phyloP scores from a whole-genome alignment of 1,140 invertebrate genomes.

The Bombus superbus region DNA sequence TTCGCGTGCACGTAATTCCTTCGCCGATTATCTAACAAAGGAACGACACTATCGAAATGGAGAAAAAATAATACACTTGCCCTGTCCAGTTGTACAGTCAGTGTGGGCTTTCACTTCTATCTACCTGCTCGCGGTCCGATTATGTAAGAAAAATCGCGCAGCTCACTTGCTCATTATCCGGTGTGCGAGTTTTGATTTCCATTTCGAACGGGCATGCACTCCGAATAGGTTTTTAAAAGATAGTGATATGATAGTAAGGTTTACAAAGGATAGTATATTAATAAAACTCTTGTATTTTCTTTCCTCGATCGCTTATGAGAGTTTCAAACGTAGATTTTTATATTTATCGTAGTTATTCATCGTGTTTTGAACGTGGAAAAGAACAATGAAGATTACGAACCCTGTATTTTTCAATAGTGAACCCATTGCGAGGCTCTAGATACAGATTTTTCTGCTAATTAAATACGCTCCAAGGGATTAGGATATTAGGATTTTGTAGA shows the following conservation, averaged over 20 bases:
- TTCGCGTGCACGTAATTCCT: not conserved
- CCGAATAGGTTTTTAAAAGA: not conserved
- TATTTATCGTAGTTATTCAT: too few relatives aligned
- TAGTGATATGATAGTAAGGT: too few relatives aligned
- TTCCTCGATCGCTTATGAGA: too few relatives aligned
- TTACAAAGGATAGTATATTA: not conserved
- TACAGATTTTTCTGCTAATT: too few relatives aligned
- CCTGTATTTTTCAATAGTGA: not conserved
- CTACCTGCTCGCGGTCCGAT: not conserved
- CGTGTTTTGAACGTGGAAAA: too few relatives aligned
- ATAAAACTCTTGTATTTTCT: too few relatives aligned
- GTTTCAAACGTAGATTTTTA: too few relatives aligned
- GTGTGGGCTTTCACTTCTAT: slow-evolving; percentile 22
- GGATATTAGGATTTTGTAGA: not conserved
- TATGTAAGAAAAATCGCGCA: slow-evolving; percentile 29
- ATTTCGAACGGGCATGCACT: not conserved
- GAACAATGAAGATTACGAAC: too few relatives aligned
- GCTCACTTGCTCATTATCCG: not conserved
- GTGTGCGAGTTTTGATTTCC: not conserved
- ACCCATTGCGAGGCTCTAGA: too few relatives aligned
- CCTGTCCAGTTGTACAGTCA: slow-evolving; percentile 3
- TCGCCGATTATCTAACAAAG: slow-evolving; percentile 9
- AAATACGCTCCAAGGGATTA: too few relatives aligned
- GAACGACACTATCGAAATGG: not conserved
- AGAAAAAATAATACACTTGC: not conserved